Evolutionary conservation across 2,888 invertebrate species (phyloP).

Genomic region (Pristionchus mayeri): DNA sequence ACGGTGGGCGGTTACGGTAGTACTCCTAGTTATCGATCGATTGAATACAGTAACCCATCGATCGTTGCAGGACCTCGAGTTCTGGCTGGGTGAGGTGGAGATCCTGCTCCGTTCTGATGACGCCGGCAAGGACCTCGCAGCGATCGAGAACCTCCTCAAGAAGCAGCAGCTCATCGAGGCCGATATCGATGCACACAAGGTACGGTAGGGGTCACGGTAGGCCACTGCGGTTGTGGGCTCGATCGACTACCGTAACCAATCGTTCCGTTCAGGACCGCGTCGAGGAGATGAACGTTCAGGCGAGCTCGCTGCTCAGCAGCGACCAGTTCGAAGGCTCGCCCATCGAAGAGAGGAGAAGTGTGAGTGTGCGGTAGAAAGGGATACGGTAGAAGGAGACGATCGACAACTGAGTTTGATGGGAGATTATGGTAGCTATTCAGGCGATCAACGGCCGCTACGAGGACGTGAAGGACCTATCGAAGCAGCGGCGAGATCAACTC

Average conservation of each 20-base stretch:
- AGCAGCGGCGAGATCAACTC: constrained; percentile 90
- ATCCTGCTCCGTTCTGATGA: constrained; percentile 71
- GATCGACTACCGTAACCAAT: background rate
- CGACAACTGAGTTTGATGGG: background rate
- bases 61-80: constrained; percentile 86
- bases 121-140: constrained; percentile 85
- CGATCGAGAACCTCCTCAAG: constrained; percentile 98
- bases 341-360: constrained; percentile 87
- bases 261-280: constrained; percentile 77
- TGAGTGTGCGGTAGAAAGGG: background rate
- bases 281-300: constrained; percentile 83
- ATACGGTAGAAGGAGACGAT: background rate
- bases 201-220: background rate
- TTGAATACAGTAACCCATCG: background rate
- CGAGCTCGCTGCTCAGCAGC: constrained; percentile 93
- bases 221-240: background rate
- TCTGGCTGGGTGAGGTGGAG: constrained; percentile 97
- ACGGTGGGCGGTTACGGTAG: background rate
- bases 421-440: constrained; percentile 77
- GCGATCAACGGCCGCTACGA: constrained; percentile 97
- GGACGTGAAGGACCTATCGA: constrained; percentile 84
- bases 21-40: background rate
- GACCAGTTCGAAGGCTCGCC: constrained; percentile 97
- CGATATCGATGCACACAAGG: constrained; percentile 92
- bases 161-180: constrained; percentile 95